These are phyloP conservation scores for Lutjanus argentimaculatus DNA, from an alignment of 2,797 vertebrate genomes.

Conservation along the genomic window DNA sequence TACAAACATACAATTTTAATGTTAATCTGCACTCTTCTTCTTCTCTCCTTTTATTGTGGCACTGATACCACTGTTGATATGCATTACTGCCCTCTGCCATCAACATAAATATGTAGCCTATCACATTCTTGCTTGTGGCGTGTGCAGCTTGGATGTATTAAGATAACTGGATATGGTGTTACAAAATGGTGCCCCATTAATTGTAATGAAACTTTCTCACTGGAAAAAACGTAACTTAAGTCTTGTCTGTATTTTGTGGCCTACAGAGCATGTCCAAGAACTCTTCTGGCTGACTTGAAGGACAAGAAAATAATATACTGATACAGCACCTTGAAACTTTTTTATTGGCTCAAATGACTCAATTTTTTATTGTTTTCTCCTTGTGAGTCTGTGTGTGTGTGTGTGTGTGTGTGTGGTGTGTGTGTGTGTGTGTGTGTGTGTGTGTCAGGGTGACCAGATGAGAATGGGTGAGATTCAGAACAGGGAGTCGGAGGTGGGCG, in stretches of 20 bases:
- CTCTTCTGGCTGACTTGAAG: background rate
- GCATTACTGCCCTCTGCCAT: background rate
- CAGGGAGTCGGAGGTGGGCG: too few species aligned
- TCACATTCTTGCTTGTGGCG: background rate
- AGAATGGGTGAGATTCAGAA: too few species aligned
- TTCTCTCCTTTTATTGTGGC: background rate
- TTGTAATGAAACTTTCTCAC: background rate
- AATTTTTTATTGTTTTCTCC: background rate
- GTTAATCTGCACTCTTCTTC: background rate
- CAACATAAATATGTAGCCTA: background rate
- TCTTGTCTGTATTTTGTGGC: background rate
- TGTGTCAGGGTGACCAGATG: too few species aligned
- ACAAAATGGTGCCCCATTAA: background rate
- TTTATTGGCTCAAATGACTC: background rate
- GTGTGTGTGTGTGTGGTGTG: too few species aligned
- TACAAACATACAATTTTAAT: background rate
- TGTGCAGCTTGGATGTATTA: background rate
- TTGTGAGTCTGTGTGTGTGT: too few species aligned
- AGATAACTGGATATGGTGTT: background rate
- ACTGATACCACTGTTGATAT: background rate
- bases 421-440: too few species aligned
- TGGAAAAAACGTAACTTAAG: background rate
- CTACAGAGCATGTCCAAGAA: background rate
- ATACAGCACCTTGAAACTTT: background rate
- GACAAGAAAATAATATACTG: background rate